phyloP scores from a whole-genome alignment of 2,113 vertebrate species.

The Eretmochelys imbricata region DNA sequence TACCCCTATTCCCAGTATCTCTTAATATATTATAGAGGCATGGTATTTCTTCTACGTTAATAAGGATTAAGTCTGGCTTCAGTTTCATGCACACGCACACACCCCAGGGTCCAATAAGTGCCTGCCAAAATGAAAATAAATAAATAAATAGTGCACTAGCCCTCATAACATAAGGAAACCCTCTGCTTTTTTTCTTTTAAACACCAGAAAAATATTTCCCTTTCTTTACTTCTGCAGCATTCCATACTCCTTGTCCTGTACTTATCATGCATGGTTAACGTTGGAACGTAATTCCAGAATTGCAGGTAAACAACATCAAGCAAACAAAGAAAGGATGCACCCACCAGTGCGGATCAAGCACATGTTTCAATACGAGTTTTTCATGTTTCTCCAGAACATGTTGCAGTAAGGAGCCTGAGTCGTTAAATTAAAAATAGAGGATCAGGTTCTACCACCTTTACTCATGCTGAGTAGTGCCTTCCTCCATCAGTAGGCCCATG shows the following conservation, averaged over 20 bases:
- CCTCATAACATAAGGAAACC: not conserved
- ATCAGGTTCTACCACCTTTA: not conserved
- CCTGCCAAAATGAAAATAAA: not conserved
- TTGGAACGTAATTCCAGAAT: not conserved
- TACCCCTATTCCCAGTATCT: rapidly evolving
- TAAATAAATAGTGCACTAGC: not conserved
- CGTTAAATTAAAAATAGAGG: not conserved
- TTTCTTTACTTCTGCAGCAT: not conserved
- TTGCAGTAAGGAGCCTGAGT: not conserved
- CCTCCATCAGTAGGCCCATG: not conserved
- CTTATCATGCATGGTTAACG: rapidly evolving
- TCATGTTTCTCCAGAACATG: rapidly evolving
- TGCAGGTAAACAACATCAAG: not conserved
- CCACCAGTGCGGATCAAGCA: rapidly evolving
- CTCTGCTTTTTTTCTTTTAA: not conserved
- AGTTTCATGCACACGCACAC: not conserved
- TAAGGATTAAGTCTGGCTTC: not conserved
- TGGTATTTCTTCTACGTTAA: not conserved
- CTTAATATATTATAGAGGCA: not conserved
- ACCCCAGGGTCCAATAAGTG: not conserved
- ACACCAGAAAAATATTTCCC: not conserved
- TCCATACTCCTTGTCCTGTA: rapidly evolving
- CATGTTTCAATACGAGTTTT: rapidly evolving
- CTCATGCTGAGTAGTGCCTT: not conserved
- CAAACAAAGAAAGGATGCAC: not conserved